Base-by-base conservation (phyloP, 2,797 vertebrate species). In the Taenioides sp. region DNA sequence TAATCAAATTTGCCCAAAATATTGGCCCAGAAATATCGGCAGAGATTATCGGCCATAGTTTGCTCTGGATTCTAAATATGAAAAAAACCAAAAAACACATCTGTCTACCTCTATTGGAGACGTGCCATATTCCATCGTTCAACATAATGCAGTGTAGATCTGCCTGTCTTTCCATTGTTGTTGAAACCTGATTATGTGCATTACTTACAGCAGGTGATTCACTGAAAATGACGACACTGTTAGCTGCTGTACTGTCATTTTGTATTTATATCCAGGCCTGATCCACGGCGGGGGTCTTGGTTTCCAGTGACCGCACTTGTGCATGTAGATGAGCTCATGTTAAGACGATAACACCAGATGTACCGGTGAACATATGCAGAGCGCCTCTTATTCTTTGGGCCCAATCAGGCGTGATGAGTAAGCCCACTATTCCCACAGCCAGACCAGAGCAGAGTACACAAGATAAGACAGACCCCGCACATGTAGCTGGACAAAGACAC, bases 361-460 rank as follows among this genome's bases (percentile, higher is more conserved):
- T 25, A 6, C 47, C 22, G 28, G 69, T 34, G 20, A 27, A 17
- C 28, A 14, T 31, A 64, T 67, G 47, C n/a, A 31, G 64, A 55
- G 70, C 72, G 75, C 54, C 0, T 14, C 34, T 18, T 47, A 27
- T 18, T 49, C 68, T 28, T 17, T 17, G 70, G 28, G 34, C 34
- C 34, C 22, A 22, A 61, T 80, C 37, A 79, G 55, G 72, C n/a
- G 3, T 67, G 70, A 68, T 28, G 70, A 81, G 31, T 58, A 18
- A 2, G 62, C 64, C 69, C 4, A 58, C 37, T 70, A 58, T 79
- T 58, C 73, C 57, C 57, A 59, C 57, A 59, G 25, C 25, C 16
- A 14, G 25, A 65, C 34, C 43, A 5, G 37, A 23, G 59, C 34
- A 27, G 59, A 57, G 7, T 58, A 40, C 23, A 47, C 34, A n/a